Base-by-base conservation (phyloP, 2,113 vertebrate genomes). In the Actenoides hombroni region DNA sequence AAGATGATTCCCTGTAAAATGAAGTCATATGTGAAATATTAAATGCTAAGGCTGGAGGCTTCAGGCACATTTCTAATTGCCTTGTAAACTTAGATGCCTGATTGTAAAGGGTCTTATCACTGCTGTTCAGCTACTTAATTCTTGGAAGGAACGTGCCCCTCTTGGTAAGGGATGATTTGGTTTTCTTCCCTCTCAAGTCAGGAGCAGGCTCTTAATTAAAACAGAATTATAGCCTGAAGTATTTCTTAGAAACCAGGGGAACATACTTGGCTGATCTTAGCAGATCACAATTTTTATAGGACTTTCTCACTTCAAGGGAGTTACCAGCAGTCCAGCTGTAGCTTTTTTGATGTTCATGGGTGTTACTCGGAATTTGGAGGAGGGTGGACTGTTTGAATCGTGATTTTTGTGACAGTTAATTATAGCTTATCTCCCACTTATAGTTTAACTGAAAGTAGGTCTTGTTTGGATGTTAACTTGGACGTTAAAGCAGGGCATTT, bases 151-250 rank as follows among this genome's bases (percentile, higher is more conserved):
- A 61, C 1, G 1, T 78, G 28, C 53, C 31, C 48, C 94, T 79
- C 82, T 71, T 79, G 51, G 48, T 61, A 96, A 88, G 65, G 49
- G 59, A 83, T 93, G 40, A 88, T 69, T 90, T 88, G 12, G 74
- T 70, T 92, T 84, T 96, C 42, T 75, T 92, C 29, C 21, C 19
- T 25, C 28, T 79, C 16, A 84, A 57, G 59, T 95, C 90, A 94
- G 71, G 60, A 92, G 40, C 69, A 84, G 28, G n/a, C 42, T 57
- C 31, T 93, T 94, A 74, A 90, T 94, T 93, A 96, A 90, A 90
- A 51, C 21, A 78, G 68, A 92, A 44, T 82, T 92, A 46, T 2
- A 84, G 83, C 73, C 73, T 84, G 13, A 67, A 96, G 79, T 75
- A 37, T 74, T 93, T 75, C 79, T 83, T 77, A 35, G 76, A 96